Evolutionary conservation across 2,888 invertebrate genomes (phyloP), one percentile per base, ranked within the genome.

Genomic region (Lottia gigantea): DNA sequence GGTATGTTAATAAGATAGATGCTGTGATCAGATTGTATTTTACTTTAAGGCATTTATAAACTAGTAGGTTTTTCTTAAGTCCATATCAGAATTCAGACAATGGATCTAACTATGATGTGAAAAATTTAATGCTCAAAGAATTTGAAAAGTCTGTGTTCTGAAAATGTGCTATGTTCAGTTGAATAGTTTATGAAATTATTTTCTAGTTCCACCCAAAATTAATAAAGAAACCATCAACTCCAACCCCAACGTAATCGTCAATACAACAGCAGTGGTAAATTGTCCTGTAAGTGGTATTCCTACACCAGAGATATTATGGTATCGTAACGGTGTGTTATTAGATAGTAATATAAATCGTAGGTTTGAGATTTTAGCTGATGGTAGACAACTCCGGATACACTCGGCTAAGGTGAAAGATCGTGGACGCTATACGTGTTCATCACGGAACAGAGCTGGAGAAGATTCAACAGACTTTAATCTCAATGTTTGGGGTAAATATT

Each of bases 371-470:
- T 66, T 84, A 45, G 80, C 83, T 2, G 74, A 76, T 0, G 87
- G 87, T 0, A 74, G 84, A 65, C 86, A 86, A 72, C 77, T 87
- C 6, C 72, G 81, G 19, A 79, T 88, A 25, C 76, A 80, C 67
- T 74, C 76, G 23, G 83, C 84, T 0, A 80, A 83, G 72, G 72
- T 86, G 11, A 75, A 79, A 1, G 86, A 87, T 74, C 73, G 79
- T 0, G 87, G 82, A 11, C 71, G 63, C 12, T 91, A 89, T 76
- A 82, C 83, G 40, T 90, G 90, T 79, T 76, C 86, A 31, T 90
- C 89, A 4, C 80, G 76, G 3, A 91, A 90, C 80, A 89, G 90
- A 71, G 90, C 89, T 8, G 90, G 90, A 3, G 78, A 81, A 19
- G 88, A 90, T 63, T 63, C 74, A 25, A 71, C 82, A 0, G 82